Evolutionary conservation across 2,113 vertebrate species (phyloP), one percentile per base, ranked within the genome.

Genomic region (Dasypus novemcinctus): DNA sequence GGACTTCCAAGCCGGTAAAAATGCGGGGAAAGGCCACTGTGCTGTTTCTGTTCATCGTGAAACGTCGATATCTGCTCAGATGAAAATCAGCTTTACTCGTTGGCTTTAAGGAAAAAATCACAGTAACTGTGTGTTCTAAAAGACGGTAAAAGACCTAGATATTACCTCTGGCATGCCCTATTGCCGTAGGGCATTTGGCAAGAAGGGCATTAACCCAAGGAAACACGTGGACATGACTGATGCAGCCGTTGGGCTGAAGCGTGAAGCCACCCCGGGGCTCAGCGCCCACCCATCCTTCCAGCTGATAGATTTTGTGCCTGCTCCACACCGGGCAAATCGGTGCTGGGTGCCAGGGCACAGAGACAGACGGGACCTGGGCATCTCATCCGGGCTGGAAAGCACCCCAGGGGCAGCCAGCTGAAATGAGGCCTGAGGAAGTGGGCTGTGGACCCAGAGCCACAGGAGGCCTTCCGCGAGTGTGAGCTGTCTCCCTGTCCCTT

Each of bases 91-190:
- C 11, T 66, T 66, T 57, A 23, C 29, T 57, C 68, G 43, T 66
- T 82, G 68, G 8, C 38, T 80, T 80, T 80, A 74, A 72, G 38
- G 64, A 66, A 61, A 90, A 66, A 38, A 59, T 38, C 31, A 85
- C 43, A 49, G 23, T 49, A 46, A 59, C 36, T 11, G 4, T 46
- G 36, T 85, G 57, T 64, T 57, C 11, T 1, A 66, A 68, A 88
- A 57, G 31, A 17, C 17, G 36, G 3, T 9, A 36, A 21, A 59
- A 78, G 41, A 63, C 41, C n/a, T 85, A 21, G 36, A 27, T 31
- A 36, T 46, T 23, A 20, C n/a, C 54, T 12, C 27, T n/a, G 8
- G 59, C 11, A 74, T 36, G 12, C 29, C 8, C 29, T 31, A 15
- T 1, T 59, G 23, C 43, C 4, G 15, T 8, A 18, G 68, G 66